Evolutionary conservation across 2,797 vertebrate species (phyloP).

Genomic region (Catamblyrhynchus diadema): DNA sequence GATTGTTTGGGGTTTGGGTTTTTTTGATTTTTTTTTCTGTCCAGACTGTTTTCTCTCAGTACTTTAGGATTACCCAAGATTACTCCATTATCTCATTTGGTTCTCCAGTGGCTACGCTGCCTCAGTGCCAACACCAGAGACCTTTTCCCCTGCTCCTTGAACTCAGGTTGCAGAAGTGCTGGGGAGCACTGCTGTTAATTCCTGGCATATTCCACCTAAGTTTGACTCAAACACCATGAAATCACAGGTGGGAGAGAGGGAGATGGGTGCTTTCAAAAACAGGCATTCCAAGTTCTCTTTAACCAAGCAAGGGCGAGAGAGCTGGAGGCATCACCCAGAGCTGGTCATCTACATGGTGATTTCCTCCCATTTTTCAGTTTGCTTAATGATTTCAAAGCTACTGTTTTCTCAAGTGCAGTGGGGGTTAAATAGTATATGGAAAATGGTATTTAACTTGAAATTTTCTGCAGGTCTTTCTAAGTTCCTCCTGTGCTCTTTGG

Average conservation of each 20-base stretch:
- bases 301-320: neutral
- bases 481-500: neutral
- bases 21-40: neutral
- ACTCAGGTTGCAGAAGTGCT: constrained; percentile 61
- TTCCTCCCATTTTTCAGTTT: neutral
- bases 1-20: neutral
- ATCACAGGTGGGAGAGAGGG: neutral
- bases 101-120: constrained; percentile 13
- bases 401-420: neutral
- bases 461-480: neutral
- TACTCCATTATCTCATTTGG: constrained; percentile 62
- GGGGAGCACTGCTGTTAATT: constrained; percentile 59
- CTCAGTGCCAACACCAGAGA: neutral
- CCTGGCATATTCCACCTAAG: constrained; percentile 28
- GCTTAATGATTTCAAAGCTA: neutral
- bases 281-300: neutral
- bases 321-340: neutral
- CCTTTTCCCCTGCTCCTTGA: neutral
- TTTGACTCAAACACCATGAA: constrained; percentile 45
- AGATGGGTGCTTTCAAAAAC: neutral
- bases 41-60: constrained; percentile 42
- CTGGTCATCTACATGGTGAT: neutral
- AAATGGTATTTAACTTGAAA: neutral
- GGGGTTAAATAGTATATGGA: neutral
- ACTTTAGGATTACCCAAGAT: constrained; percentile 31